These are phyloP conservation scores for Acyrthosiphon pisum DNA, from an alignment of 1,140 invertebrate species.

Conservation along the genomic window DNA sequence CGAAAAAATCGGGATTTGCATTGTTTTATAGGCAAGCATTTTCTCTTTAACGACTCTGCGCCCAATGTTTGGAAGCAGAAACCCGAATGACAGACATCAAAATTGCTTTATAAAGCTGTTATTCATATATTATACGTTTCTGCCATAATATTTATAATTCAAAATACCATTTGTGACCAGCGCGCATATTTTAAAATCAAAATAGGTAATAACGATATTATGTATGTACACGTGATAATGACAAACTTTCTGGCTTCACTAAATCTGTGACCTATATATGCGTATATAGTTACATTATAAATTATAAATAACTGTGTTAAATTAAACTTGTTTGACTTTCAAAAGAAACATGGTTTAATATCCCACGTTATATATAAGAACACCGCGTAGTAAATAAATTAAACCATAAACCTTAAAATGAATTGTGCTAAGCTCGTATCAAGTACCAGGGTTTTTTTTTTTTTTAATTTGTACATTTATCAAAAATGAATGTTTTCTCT, in stretches of 20 bases:
- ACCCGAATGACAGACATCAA: slow-evolving; percentile 20
- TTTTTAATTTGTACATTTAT: background rate
- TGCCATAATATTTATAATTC: background rate
- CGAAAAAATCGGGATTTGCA: slow-evolving; percentile 24
- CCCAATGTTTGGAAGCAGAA: background rate
- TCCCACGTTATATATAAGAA: background rate
- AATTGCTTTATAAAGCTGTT: background rate
- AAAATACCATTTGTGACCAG: background rate
- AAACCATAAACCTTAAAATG: background rate
- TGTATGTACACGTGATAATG: background rate
- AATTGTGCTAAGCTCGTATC: background rate
- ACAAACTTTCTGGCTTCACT: background rate
- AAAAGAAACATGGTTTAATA: background rate
- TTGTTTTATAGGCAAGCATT: slow-evolving; percentile 12
- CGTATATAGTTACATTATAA: background rate
- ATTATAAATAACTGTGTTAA: slow-evolving; percentile 20
- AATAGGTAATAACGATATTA: background rate
- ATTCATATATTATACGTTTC: background rate
- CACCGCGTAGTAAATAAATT: background rate
- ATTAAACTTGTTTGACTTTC: background rate
- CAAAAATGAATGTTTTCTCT: background rate
- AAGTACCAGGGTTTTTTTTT: background rate
- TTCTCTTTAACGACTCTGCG: slow-evolving; percentile 13
- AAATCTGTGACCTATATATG: background rate
- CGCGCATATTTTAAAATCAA: background rate